phyloP scores from a whole-genome alignment of 2,888 invertebrate species.

The Zaprionus bogoriensis region DNA sequence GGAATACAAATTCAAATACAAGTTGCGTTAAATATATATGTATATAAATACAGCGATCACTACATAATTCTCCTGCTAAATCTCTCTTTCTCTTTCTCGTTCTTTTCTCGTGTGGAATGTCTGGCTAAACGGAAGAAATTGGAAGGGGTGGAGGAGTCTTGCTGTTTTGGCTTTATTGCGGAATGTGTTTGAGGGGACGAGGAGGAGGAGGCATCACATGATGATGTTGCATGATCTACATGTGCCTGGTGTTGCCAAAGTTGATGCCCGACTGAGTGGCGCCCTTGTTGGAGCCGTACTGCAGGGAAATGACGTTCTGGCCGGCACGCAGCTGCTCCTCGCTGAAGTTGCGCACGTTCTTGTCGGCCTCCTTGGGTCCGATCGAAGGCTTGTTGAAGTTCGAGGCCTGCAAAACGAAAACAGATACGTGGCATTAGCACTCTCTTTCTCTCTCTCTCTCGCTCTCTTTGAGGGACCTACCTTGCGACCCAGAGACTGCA shows the following conservation, averaged over 20 bases:
- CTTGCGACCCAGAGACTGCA: conserved; percentile 97
- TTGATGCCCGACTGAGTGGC: conserved; percentile 98
- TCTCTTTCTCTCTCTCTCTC: not conserved
- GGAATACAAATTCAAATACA: conserved; percentile 4
- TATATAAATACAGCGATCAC: conserved; percentile 2
- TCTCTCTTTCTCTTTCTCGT: too few relatives aligned
- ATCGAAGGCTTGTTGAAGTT: conserved; percentile 93
- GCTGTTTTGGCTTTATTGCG: conserved; percentile 60
- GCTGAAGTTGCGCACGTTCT: conserved; percentile 95
- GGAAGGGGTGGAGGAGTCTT: conserved; percentile 38
- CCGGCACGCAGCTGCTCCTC: conserved; percentile 97
- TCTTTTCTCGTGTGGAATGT: conserved; percentile 31
- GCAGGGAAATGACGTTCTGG: conserved; percentile 95
- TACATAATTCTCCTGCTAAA: conserved; percentile 1
- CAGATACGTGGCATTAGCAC: conserved; percentile 1
- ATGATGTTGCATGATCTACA: conserved; percentile 87
- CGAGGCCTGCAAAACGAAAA: conserved; percentile 86
- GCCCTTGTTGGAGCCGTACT: conserved; percentile 99
- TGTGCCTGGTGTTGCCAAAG: conserved; percentile 98
- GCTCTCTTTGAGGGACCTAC: too few relatives aligned
- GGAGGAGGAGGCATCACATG: conserved; percentile 4
- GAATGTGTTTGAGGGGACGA: conserved; percentile 48
- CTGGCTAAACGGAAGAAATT: conserved; percentile 34
- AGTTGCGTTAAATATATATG: conserved; percentile 7
- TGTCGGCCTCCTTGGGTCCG: conserved; percentile 98